These are phyloP conservation scores for Pseudopodoces humilis DNA, from an alignment of 2,113 vertebrate species.

Conservation along the genomic window DNA sequence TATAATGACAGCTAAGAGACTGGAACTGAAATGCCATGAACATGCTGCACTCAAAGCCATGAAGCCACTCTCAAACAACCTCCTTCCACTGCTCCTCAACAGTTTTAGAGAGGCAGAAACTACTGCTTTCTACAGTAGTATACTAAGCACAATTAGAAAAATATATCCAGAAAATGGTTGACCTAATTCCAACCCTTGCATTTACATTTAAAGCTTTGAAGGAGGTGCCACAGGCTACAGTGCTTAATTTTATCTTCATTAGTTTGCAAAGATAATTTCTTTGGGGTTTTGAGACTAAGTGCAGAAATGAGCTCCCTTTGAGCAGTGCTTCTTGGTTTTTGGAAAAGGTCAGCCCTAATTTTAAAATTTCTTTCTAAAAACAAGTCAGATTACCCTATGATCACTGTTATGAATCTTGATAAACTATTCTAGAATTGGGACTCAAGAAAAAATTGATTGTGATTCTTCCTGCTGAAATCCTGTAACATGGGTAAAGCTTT, in stretches of 20 bases:
- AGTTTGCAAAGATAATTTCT: slow-evolving; percentile 41
- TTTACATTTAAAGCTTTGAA: slow-evolving; percentile 38
- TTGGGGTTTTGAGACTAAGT: not conserved
- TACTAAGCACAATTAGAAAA: not conserved
- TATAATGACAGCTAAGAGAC: not conserved
- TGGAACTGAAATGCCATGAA: not conserved
- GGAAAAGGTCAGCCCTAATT: not conserved
- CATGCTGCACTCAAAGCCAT: not conserved
- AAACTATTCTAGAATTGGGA: not conserved
- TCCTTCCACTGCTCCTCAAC: not conserved
- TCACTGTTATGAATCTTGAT: not conserved
- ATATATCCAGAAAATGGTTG: not conserved
- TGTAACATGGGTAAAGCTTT: not conserved
- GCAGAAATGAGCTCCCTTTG: not conserved
- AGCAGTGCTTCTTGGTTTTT: not conserved
- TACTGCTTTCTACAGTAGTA: not conserved
- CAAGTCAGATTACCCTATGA: not conserved
- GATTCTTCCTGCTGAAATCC: not conserved
- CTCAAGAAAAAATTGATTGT: not conserved
- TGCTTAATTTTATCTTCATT: slow-evolving; percentile 12
- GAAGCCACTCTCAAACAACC: not conserved
- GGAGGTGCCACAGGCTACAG: not conserved
- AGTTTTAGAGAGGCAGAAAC: not conserved
- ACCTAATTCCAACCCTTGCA: not conserved
- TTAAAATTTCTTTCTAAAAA: not conserved